Conservation (phyloP, 1,140 invertebrate genomes). For the Chionoecetes opilio region DNA sequence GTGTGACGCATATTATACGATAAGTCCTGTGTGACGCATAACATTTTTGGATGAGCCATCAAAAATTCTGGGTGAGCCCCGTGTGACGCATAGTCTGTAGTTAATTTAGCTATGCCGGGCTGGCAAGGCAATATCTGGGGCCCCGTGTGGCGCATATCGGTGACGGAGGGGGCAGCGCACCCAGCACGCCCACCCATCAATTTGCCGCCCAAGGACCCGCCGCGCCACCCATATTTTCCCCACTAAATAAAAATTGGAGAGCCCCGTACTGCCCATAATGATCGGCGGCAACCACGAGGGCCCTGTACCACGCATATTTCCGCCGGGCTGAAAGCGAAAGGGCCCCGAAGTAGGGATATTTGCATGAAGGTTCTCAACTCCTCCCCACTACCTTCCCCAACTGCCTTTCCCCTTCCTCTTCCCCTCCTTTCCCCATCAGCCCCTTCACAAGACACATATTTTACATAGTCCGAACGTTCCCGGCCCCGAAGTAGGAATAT, state of each 20-base stretch:
- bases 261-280: neutral
- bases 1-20: neutral
- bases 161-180: neutral
- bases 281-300: neutral
- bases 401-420: neutral
- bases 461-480: neutral
- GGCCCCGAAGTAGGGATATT: neutral
- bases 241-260: neutral
- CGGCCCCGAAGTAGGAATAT: neutral
- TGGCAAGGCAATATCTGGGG: neutral
- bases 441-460: constrained; percentile 15
- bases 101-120: neutral
- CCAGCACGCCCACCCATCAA: neutral
- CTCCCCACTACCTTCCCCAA: no score
- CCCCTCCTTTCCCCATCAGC: neutral
- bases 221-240: neutral
- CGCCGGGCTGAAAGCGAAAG: neutral
- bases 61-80: no score
- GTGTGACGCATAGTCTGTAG: neutral
- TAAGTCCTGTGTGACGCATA: neutral
- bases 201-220: neutral
- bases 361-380: neutral
- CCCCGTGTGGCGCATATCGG: neutral
- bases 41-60: no score
- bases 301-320: neutral